These are phyloP conservation scores for Hydrozoanthus gracilis DNA, from an alignment of 92 coral and sea anemone genomes.

Conservation along the genomic window DNA sequence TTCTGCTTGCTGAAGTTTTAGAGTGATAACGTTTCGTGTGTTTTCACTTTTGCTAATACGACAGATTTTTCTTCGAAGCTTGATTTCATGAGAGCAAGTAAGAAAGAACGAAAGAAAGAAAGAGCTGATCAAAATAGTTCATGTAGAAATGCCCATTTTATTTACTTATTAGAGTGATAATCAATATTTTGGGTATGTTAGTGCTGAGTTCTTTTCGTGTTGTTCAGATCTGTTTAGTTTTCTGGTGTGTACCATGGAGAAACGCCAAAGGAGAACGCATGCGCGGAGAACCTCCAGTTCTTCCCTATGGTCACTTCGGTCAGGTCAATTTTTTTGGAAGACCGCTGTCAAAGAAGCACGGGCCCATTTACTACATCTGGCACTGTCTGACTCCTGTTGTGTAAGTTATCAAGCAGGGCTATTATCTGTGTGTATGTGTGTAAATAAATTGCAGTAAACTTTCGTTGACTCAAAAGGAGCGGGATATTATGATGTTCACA, in stretches of 20 bases:
- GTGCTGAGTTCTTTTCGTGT: too few relatives aligned
- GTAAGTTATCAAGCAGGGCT: constrained; percentile 59
- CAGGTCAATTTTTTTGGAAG: constrained; percentile 92
- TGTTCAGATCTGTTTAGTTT: constrained; percentile 60
- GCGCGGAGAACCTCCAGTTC: constrained; percentile 75
- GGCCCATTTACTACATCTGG: constrained; percentile 88
- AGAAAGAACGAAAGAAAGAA: too few relatives aligned
- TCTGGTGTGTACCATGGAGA: constrained; percentile 76
- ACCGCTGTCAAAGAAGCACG: constrained; percentile 76
- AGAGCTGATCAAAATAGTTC: too few relatives aligned
- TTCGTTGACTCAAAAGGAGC: background rate
- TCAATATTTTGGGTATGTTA: too few relatives aligned
- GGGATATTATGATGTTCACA: background rate
- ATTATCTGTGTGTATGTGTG: background rate
- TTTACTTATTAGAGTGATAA: too few relatives aligned
- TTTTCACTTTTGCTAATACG: too few relatives aligned
- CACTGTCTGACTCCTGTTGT: constrained; percentile 90
- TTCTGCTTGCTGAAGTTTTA: too few relatives aligned
- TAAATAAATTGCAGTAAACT: too few relatives aligned
- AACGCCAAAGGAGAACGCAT: constrained; percentile 79
- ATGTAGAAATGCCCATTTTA: too few relatives aligned
- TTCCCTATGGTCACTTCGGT: constrained; percentile 84
- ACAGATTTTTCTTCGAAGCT: too few relatives aligned
- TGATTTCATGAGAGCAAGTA: too few relatives aligned
- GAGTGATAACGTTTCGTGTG: too few relatives aligned